Conservation (phyloP, 2,797 vertebrate species). For the Rachycentron canadum region DNA sequence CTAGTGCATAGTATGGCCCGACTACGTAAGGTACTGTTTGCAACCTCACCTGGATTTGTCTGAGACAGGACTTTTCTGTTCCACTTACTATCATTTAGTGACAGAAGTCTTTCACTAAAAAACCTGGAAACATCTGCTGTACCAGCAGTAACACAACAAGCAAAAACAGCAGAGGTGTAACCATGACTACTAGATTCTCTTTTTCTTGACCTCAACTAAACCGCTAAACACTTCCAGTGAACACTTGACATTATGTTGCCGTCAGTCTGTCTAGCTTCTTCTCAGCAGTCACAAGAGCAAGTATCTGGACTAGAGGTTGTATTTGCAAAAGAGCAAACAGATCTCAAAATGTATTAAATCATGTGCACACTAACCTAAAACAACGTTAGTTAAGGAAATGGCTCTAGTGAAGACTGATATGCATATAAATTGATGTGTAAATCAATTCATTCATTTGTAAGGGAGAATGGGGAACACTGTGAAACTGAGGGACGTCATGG, state of each 20-base stretch:
- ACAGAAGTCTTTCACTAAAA: no score
- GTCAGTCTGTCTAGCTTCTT: neutral
- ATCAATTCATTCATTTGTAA: constrained; percentile 29
- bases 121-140: neutral
- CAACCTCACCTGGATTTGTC: no score
- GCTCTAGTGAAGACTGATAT: constrained; percentile 6
- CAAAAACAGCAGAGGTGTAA: neutral
- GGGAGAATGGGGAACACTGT: neutral
- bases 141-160: neutral
- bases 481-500: constrained; percentile 21
- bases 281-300: constrained; percentile 21
- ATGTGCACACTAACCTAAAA: neutral
- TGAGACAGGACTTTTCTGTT: no score
- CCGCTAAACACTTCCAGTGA: neutral
- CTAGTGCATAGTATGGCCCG: no score
- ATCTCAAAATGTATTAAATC: constrained; percentile 19
- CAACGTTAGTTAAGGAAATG: constrained; percentile 20
- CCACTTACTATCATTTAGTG: no score
- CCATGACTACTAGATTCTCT: neutral
- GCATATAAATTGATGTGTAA: constrained; percentile 28
- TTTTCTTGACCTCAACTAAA: constrained; percentile 18
- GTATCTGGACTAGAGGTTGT: neutral
- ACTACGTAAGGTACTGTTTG: no score
- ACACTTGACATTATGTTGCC: neutral
- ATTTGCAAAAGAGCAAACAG: neutral